Percentiles rank a stretch among this genome's conserved stretches.
phyloP scores from a whole-genome alignment of 2,888 invertebrate species.

The Zygothrica quintamaculata region DNA sequence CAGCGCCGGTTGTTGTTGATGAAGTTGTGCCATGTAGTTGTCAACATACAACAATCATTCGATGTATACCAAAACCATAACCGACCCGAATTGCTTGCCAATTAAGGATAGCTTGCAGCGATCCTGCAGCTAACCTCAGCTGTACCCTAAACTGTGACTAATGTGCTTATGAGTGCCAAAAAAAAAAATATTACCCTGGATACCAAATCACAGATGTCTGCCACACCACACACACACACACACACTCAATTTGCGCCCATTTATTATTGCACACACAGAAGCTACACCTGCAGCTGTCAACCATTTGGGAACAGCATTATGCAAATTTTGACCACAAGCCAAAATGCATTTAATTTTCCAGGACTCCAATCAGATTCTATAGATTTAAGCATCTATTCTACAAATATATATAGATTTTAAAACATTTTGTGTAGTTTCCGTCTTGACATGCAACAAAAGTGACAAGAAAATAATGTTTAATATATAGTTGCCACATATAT shows the following conservation, averaged over 20 bases:
- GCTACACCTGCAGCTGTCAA: constrained; percentile 64
- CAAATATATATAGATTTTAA: no score
- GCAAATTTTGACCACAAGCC: constrained; percentile 61
- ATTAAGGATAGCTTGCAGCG: constrained; percentile 60
- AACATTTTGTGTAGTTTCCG: no score
- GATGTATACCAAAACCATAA: constrained; percentile 18
- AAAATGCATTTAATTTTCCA: constrained; percentile 13
- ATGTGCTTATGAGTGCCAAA: constrained; percentile 63
- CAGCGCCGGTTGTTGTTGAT: constrained; percentile 48
- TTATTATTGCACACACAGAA: constrained; percentile 10
- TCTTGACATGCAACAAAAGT: no score
- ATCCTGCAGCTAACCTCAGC: constrained; percentile 61
- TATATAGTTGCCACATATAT: constrained; percentile 10
- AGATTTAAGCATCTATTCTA: no score
- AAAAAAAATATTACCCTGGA: no score
- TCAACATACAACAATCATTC: constrained; percentile 52
- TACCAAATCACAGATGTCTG: neutral
- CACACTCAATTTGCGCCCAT: neutral
- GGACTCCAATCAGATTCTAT: no score
- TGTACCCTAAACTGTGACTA: constrained; percentile 72
- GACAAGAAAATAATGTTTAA: constrained; percentile 40
- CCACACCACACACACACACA: no score
- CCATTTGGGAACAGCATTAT: constrained; percentile 58
- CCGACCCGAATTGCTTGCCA: constrained; percentile 63
- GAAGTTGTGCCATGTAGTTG: constrained; percentile 74